A percentile compares a stretch with the other conserved stretches of the same genome.
phyloP scores from a whole-genome alignment of 2,113 vertebrate genomes.

The Acanthochromis polyacanthus region DNA sequence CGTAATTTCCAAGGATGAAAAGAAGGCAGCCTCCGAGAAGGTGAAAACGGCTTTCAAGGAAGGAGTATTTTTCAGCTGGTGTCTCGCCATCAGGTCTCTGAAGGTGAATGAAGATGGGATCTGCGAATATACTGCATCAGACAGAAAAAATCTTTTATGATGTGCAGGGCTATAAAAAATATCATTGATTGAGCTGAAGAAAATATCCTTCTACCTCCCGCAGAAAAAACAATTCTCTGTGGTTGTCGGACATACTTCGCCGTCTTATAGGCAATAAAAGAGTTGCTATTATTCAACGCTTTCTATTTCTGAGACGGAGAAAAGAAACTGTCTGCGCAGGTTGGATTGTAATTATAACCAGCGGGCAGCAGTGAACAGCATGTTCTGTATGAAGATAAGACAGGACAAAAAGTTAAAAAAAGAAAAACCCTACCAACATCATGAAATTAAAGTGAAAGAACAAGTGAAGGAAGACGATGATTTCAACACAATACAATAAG shows the following conservation, averaged over 20 bases:
- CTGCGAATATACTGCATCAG: background rate
- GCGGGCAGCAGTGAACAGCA: conserved; percentile 13
- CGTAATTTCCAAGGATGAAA: conserved; percentile 13
- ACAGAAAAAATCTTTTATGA: background rate
- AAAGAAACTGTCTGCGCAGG: conserved; percentile 23
- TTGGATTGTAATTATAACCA: conserved; percentile 49
- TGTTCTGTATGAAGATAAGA: conserved; percentile 30
- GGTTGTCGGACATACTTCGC: conserved; percentile 1
- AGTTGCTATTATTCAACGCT: conserved; percentile 1
- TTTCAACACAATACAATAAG: conserved; percentile 63
- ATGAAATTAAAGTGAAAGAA: conserved; percentile 54
- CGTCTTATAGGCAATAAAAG: conserved; percentile 9
- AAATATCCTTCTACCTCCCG: background rate
- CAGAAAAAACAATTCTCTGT: conserved; percentile 16
- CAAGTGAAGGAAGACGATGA: conserved; percentile 34
- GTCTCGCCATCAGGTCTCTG: background rate
- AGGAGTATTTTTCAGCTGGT: background rate
- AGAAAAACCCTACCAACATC: background rate
- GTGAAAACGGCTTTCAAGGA: background rate
- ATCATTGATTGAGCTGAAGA: conserved; percentile 11
- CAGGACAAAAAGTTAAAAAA: conserved; percentile 7
- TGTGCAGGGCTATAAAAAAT: background rate
- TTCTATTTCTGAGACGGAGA: conserved; percentile 8
- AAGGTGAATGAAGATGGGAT: background rate
- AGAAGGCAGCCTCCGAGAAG: background rate